These are phyloP conservation scores for Lasius platythorax DNA, from an alignment of 2,888 invertebrate genomes.

Conservation along the genomic window DNA sequence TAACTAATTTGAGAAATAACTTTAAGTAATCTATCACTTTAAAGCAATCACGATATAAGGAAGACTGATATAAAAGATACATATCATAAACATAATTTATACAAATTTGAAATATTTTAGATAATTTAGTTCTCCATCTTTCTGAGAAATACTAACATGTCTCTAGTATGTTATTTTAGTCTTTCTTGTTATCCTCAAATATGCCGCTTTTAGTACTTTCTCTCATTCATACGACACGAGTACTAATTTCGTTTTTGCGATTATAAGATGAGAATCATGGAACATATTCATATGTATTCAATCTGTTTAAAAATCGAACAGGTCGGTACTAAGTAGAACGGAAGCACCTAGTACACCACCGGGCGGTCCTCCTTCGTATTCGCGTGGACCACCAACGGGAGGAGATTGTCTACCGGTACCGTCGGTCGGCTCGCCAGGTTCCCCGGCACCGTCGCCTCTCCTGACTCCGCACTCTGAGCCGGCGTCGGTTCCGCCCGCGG, in stretches of 20 bases:
- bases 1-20: neutral
- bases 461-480: slow-evolving; percentile 90
- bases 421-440: slow-evolving; percentile 87
- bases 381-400: slow-evolving; percentile 87
- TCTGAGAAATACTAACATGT: slow-evolving; percentile 1
- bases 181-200: neutral
- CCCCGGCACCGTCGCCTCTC: slow-evolving; percentile 90
- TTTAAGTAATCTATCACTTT: slow-evolving; percentile 2
- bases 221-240: neutral
- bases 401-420: slow-evolving; percentile 84
- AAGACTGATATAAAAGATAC: neutral
- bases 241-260: slow-evolving; percentile 1
- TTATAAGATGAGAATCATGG: neutral
- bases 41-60: neutral
- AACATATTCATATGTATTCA: slow-evolving; percentile 11
- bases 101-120: neutral
- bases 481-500: slow-evolving; percentile 89
- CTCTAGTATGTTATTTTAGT: neutral
- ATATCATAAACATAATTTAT: neutral
- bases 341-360: slow-evolving; percentile 87
- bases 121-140: neutral
- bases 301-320: slow-evolving; percentile 59
- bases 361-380: slow-evolving; percentile 90
- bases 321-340: slow-evolving; percentile 80
- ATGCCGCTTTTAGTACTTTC: slow-evolving; percentile 7